Conservation (phyloP, 2,113 vertebrate genomes). For the Sinocyclocheilus anophthalmus region DNA sequence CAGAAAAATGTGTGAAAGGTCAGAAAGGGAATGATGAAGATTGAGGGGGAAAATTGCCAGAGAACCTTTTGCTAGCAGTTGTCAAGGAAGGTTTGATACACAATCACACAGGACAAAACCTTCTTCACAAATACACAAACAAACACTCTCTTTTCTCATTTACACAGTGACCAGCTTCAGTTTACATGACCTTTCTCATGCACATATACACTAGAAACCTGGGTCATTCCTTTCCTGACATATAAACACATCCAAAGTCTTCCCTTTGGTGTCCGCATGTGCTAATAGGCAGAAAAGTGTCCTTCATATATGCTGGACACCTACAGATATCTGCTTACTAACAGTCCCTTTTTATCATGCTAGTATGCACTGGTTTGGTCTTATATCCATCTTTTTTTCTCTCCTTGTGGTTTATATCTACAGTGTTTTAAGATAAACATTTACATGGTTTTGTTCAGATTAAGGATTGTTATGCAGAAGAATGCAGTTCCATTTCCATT, state of each 20-base stretch:
- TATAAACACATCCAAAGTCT: background rate
- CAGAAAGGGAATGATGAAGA: background rate
- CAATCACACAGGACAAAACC: background rate
- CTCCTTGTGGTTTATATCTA: background rate
- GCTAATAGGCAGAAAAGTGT: background rate
- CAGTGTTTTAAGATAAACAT: background rate
- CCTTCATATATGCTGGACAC: background rate
- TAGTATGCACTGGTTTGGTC: background rate
- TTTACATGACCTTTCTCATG: constrained; percentile 3
- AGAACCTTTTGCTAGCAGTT: background rate
- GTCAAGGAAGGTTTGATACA: background rate
- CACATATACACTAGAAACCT: background rate
- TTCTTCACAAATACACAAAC: background rate
- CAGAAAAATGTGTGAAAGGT: constrained; percentile 14
- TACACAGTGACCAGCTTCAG: background rate
- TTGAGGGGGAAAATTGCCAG: background rate
- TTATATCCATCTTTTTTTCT: too few species aligned
- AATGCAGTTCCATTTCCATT: background rate
- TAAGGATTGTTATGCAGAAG: background rate
- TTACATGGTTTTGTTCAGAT: background rate
- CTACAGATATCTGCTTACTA: background rate
- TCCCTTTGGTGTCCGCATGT: background rate
- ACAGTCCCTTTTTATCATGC: background rate
- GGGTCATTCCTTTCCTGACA: background rate
- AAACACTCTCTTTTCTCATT: background rate